Evolutionary conservation across 2,113 vertebrate species (phyloP).

Genomic region (Pithys albifrons): DNA sequence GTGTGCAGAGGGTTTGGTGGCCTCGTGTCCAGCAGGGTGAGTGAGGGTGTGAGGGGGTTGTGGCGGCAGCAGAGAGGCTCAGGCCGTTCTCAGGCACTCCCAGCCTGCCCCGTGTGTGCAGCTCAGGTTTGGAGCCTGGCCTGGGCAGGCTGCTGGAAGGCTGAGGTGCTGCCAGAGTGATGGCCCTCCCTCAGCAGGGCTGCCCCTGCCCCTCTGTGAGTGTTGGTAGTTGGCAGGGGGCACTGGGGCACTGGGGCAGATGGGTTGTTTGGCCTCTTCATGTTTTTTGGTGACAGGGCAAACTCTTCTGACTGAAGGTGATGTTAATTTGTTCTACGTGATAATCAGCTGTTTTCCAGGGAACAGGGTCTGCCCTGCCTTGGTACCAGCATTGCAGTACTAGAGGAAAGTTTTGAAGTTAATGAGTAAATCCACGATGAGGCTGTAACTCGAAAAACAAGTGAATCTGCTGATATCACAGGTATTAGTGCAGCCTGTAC

Average conservation of each 20-base stretch:
- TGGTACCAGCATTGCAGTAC: neutral
- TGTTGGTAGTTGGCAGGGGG: neutral
- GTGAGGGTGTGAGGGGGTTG: no score
- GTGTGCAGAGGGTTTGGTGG: neutral
- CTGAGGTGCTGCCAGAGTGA: neutral
- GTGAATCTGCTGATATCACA: neutral
- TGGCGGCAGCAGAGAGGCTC: neutral
- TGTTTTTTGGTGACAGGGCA: neutral
- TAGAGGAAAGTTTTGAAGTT: neutral
- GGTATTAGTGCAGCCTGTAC: neutral
- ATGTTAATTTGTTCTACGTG: neutral
- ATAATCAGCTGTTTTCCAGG: neutral
- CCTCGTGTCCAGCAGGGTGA: accelerated
- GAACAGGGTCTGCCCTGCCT: neutral
- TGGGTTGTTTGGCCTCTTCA: neutral
- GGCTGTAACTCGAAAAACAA: neutral
- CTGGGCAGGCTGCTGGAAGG: neutral
- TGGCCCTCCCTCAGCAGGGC: neutral
- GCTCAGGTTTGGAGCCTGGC: neutral
- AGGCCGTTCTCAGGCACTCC: neutral
- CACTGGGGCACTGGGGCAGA: neutral
- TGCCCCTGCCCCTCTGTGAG: neutral
- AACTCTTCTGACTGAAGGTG: neutral
- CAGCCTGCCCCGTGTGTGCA: neutral
- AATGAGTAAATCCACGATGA: neutral